Evolutionary conservation across 2,797 vertebrate species (phyloP).

Genomic region (Morelia viridis): DNA sequence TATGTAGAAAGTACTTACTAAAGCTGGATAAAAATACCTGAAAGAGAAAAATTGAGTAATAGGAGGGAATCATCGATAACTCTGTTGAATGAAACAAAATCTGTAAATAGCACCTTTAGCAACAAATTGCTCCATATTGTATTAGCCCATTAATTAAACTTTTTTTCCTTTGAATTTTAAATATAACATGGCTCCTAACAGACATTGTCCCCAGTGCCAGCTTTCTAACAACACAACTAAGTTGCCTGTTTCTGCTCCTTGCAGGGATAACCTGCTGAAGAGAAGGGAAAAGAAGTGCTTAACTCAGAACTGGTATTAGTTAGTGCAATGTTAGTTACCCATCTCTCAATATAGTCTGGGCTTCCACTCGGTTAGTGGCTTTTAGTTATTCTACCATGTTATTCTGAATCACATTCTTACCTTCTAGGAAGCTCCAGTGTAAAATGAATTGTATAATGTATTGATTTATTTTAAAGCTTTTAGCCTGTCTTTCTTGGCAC

Average conservation of each 20-base stretch:
- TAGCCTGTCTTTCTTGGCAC: neutral
- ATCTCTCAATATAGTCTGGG: neutral
- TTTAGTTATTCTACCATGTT: neutral
- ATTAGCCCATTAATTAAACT: constrained; percentile 25
- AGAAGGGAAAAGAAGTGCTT: neutral
- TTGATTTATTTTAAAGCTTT: neutral
- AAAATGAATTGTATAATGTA: neutral
- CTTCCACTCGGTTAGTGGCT: neutral
- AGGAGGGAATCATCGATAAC: constrained; percentile 12
- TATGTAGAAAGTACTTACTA: constrained; percentile 49
- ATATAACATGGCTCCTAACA: constrained; percentile 22
- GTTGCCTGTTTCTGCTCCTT: neutral
- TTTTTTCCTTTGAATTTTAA: constrained; percentile 37
- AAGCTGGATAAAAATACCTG: constrained; percentile 28
- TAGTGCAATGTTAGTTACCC: neutral
- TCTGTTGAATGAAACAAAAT: constrained; percentile 29
- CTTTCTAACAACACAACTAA: neutral
- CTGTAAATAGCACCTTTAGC: constrained; percentile 31
- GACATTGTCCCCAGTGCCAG: constrained; percentile 26
- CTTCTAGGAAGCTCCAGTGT: neutral
- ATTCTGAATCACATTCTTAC: neutral
- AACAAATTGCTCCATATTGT: constrained; percentile 31
- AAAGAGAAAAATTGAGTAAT: constrained; percentile 30
- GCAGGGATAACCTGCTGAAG: neutral
- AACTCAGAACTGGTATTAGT: neutral